These are phyloP conservation scores for Drosophila prosaltans DNA, from an alignment of 1,140 invertebrate genomes.

Conservation along the genomic window DNA sequence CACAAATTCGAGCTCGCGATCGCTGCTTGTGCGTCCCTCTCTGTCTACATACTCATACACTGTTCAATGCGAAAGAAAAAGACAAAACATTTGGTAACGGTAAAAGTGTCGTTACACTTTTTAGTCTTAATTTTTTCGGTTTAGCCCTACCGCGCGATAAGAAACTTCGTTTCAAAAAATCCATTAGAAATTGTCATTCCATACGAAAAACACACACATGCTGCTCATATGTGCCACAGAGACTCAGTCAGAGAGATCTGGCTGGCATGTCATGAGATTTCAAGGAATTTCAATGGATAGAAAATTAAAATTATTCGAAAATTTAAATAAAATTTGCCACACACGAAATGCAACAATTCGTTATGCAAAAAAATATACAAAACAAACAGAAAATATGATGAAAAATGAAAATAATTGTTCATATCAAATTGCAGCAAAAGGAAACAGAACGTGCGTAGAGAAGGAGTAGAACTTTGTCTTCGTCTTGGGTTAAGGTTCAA, in stretches of 20 bases:
- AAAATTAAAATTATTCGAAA: constrained; percentile 46
- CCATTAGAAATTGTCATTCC: constrained; percentile 47
- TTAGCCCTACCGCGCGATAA: too few species aligned
- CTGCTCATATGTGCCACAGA: constrained; percentile 53
- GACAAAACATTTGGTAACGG: too few species aligned
- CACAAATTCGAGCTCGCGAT: too few species aligned
- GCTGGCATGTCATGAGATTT: neutral
- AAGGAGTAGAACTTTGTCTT: constrained; percentile 1
- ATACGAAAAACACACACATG: constrained; percentile 42
- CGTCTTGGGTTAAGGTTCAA: constrained; percentile 65
- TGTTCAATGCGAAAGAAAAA: too few species aligned
- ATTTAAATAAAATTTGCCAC: constrained; percentile 45
- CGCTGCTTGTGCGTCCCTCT: too few species aligned
- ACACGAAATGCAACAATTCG: constrained; percentile 54
- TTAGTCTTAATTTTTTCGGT: too few species aligned
- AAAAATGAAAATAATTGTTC: constrained; percentile 44
- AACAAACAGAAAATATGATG: constrained; percentile 22
- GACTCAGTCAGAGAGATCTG: neutral
- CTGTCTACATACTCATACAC: too few species aligned
- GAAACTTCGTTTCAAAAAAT: too few species aligned
- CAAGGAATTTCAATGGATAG: neutral
- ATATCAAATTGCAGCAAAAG: constrained; percentile 46
- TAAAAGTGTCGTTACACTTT: too few species aligned
- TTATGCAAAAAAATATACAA: constrained; percentile 22
- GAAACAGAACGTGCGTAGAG: constrained; percentile 52